Conservation (phyloP, 2,797 vertebrate genomes). For the Tachyglossus aculeatus region DNA sequence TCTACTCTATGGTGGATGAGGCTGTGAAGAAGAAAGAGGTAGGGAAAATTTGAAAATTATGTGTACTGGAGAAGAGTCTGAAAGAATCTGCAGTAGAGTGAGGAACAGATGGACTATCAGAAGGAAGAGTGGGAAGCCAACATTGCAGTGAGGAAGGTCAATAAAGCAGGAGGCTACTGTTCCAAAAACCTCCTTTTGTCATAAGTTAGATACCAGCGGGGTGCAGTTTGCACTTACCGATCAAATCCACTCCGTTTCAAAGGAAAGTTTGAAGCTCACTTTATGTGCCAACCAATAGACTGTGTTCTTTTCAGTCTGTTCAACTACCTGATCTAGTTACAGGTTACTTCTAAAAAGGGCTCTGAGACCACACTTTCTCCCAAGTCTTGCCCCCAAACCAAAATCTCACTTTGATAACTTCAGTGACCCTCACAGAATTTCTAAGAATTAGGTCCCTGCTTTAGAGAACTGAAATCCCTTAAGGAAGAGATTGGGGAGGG, state of each 20-base stretch:
- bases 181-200: not conserved
- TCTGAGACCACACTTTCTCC: slow-evolving; percentile 22
- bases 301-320: slow-evolving; percentile 26
- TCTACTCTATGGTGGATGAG: too few relatives aligned
- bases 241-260: slow-evolving; percentile 34
- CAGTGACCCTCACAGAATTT: slow-evolving; percentile 25
- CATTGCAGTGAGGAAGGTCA: too few relatives aligned
- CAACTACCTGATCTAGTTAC: slow-evolving; percentile 7
- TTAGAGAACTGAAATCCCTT: slow-evolving; percentile 9
- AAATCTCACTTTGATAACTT: slow-evolving; percentile 27
- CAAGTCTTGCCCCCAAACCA: too few relatives aligned
- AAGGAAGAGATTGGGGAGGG: not conserved
- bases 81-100: too few relatives aligned
- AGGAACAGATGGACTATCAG: too few relatives aligned
- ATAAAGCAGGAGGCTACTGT: not conserved
- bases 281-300: not conserved
- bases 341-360: not conserved
- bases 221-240: slow-evolving; percentile 16
- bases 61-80: too few relatives aligned
- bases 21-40: too few relatives aligned
- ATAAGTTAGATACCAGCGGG: not conserved
- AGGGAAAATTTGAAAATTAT: too few relatives aligned
- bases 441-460: slow-evolving; percentile 14
- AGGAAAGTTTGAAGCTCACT: slow-evolving; percentile 33
- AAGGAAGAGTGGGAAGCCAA: too few relatives aligned